These are phyloP conservation scores for Tangara arthus DNA, from an alignment of 2,797 vertebrate genomes.

Conservation along the genomic window DNA sequence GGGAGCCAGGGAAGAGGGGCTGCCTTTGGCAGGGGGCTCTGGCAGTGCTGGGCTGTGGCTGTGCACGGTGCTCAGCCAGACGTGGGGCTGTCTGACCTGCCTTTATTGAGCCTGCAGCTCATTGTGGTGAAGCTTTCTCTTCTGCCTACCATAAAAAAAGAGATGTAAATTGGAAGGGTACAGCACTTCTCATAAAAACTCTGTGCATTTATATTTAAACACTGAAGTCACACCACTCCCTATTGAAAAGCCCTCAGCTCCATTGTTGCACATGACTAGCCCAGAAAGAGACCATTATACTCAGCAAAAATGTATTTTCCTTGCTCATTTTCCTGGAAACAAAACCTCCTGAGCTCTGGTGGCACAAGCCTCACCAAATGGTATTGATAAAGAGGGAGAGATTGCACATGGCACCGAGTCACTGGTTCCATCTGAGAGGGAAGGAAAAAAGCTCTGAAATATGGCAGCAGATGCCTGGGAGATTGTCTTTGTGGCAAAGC, in stretches of 20 bases:
- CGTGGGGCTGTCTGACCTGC: neutral
- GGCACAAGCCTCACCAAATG: slow-evolving; percentile 7
- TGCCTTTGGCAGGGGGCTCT: neutral
- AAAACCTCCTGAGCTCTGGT: slow-evolving; percentile 19
- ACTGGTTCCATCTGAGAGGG: neutral
- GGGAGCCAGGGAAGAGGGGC: neutral
- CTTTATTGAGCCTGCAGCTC: neutral
- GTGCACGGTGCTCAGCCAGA: accelerated
- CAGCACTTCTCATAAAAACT: slow-evolving; percentile 36
- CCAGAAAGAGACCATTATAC: slow-evolving; percentile 59
- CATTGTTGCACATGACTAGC: slow-evolving; percentile 45
- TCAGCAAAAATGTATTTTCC: slow-evolving; percentile 54
- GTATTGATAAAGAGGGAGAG: neutral
- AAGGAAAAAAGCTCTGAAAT: slow-evolving; percentile 48
- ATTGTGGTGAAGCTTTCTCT: slow-evolving; percentile 30
- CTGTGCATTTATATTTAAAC: slow-evolving; percentile 58
- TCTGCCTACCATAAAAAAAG: slow-evolving; percentile 32
- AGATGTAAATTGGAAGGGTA: slow-evolving; percentile 38
- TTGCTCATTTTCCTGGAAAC: slow-evolving; percentile 61
- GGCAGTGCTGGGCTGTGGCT: accelerated
- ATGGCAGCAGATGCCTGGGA: slow-evolving; percentile 71
- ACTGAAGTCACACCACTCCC: slow-evolving; percentile 41
- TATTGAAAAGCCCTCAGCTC: slow-evolving; percentile 28
- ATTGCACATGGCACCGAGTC: slow-evolving; percentile 1
- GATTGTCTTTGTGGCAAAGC: slow-evolving; percentile 47